Conservation (phyloP, 30 jellyfish, hydroid and myxozoan genomes). For the Rhopilema esculentum region DNA sequence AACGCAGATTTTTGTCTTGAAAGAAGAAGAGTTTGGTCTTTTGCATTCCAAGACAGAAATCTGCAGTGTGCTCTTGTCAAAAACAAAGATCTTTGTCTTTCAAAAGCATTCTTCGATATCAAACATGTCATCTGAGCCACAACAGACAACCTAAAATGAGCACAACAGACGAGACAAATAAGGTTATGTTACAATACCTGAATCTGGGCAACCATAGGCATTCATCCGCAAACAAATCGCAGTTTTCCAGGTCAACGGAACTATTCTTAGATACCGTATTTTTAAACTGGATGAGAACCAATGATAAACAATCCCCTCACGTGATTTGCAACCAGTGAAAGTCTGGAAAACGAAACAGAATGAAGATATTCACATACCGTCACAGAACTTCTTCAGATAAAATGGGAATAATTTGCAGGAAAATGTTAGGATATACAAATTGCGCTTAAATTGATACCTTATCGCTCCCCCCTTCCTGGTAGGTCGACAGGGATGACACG, state of each 20-base stretch:
- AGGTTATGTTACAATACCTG: conserved; percentile 8
- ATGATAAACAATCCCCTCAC: conserved; percentile 41
- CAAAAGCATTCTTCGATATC: too few species aligned
- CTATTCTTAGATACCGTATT: conserved; percentile 24
- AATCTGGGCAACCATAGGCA: conserved; percentile 64
- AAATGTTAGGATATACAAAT: background rate
- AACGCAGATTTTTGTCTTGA: too few species aligned
- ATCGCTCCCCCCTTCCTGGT: conserved; percentile 36
- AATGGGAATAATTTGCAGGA: background rate
- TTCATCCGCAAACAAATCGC: conserved; percentile 49
- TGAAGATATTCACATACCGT: background rate
- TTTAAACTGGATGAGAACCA: conserved; percentile 54
- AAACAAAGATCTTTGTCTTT: too few species aligned
- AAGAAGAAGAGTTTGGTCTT: too few species aligned
- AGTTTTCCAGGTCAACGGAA: conserved; percentile 36
- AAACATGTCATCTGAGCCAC: background rate
- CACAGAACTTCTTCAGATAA: background rate
- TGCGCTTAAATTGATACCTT: conserved; percentile 8
- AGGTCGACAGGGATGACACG: conserved; percentile 34
- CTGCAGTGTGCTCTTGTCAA: too few species aligned
- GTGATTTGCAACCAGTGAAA: conserved; percentile 52
- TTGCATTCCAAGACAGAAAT: too few species aligned
- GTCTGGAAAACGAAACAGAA: background rate
- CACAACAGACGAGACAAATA: background rate
- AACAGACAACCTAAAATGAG: background rate